Base-by-base conservation (phyloP, 2,797 vertebrate genomes). In the Sandelia bainsii region DNA sequence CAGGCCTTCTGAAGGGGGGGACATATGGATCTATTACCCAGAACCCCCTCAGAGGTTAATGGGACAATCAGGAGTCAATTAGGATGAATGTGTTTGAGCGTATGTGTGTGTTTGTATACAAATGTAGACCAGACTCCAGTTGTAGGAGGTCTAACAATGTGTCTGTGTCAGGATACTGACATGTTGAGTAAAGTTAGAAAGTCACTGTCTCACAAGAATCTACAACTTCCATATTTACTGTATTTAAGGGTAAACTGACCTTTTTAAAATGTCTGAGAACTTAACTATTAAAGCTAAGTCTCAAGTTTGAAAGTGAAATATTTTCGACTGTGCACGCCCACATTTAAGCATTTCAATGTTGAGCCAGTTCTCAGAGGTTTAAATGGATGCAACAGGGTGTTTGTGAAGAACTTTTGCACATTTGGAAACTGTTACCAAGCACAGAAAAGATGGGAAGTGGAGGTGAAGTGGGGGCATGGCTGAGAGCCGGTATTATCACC, bases 51-150 rank as follows among this genome's bases (percentile, higher is more conserved):
- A 93, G 93, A 93, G 95, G 95, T 96, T 96, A 96, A 96, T 94
- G 93, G 93, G 92, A 86, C 94, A 95, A 95, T 96, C 95, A 96
- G 87, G 93, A 93, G 93, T 93, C 94, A 94, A 92, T 96, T 94
- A 89, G 34, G 39, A 12, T 49, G 70, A 77, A 85, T 87, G 64
- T 50, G 82, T 49, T 58, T 23, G 72, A 63, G 84, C 29, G 5
- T 58, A 54, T 85, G 50, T 65, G 59, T 19, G 44, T 64, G 69
- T 65, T 20, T 64, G 67, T 76, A 53, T 59, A 39, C 40, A 22
- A 48, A 19, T 40, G 37, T 0, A 17, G 27, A 29, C 1, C 5
- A 57, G 9, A 48, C 9, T 32, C 39, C 16, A 29, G 20, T 5
- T 23, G 25, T 8, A 45, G 16, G 39, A 6, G 20, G 9, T 37